These are phyloP conservation scores for Cyclura pinguis DNA, from an alignment of 2,797 vertebrate species.

Conservation along the genomic window DNA sequence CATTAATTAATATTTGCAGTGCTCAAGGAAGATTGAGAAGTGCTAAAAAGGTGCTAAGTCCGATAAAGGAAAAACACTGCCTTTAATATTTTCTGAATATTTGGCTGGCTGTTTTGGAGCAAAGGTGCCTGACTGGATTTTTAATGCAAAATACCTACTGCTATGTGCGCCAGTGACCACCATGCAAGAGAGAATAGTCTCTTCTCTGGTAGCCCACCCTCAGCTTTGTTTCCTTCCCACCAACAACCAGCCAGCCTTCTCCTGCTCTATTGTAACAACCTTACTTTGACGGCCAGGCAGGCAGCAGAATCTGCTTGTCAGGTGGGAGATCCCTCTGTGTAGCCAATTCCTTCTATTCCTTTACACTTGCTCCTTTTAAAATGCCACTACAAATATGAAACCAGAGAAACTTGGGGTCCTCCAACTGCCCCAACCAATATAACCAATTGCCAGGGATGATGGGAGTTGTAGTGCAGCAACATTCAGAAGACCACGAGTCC, in stretches of 20 bases:
- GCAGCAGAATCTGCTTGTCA: neutral
- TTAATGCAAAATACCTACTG: no score
- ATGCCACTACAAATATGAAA: neutral
- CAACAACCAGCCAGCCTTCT: no score
- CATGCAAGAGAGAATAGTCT: no score
- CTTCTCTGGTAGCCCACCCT: no score
- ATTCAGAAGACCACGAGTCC: no score
- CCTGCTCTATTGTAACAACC: no score
- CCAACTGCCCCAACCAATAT: no score
- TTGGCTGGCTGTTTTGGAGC: neutral
- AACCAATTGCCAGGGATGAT: no score
- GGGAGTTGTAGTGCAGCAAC: no score
- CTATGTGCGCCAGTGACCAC: neutral
- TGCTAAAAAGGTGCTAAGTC: slow-evolving; percentile 6
- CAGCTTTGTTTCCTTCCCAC: no score
- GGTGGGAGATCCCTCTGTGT: neutral
- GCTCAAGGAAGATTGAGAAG: slow-evolving; percentile 19
- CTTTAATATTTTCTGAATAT: slow-evolving; percentile 19
- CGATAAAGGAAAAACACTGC: neutral
- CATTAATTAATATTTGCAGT: slow-evolving; percentile 31
- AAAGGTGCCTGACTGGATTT: no score
- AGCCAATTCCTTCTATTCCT: neutral
- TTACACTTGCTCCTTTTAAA: neutral
- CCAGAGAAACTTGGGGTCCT: no score
- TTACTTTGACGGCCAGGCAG: neutral